Evolutionary conservation across 1,140 invertebrate genomes (phyloP).

Genomic region (Stegodyphus mimosarum): DNA sequence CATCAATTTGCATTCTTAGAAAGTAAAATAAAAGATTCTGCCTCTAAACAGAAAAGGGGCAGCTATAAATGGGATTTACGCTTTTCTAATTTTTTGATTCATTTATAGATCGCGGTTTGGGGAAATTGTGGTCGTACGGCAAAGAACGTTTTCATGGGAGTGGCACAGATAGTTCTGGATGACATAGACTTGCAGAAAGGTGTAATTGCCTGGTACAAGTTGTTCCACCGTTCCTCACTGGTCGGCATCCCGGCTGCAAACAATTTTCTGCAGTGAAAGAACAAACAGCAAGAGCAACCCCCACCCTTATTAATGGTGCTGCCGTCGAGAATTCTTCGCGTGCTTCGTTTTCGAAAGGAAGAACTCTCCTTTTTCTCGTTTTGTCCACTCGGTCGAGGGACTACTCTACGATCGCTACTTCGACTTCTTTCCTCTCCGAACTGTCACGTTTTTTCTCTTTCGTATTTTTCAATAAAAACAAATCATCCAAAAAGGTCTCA

Average conservation of each 20-base stretch:
- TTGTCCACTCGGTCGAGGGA: slow-evolving; percentile 22
- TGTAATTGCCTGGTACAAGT: slow-evolving; percentile 99
- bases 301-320: slow-evolving; percentile 12
- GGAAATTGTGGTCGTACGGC: slow-evolving; percentile 97
- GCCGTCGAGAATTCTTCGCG: slow-evolving; percentile 33
- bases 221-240: slow-evolving; percentile 96
- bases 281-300: slow-evolving; percentile 2
- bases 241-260: too few species aligned
- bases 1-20: too few species aligned
- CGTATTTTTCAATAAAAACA: slow-evolving; percentile 58
- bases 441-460: slow-evolving; percentile 50
- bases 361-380: slow-evolving; percentile 33
- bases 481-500: slow-evolving; percentile 32
- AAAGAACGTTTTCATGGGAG: slow-evolving; percentile 99
- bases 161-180: slow-evolving; percentile 98
- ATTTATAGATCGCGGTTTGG: slow-evolving; percentile 94
- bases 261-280: neutral
- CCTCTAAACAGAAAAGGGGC: too few species aligned
- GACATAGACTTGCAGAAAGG: slow-evolving; percentile 96
- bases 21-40: too few species aligned
- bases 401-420: slow-evolving; percentile 4
- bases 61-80: too few species aligned
- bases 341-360: slow-evolving; percentile 28
- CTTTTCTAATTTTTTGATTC: slow-evolving; percentile 12
- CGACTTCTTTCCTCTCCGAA: slow-evolving; percentile 47